Conservation (phyloP, 2,797 vertebrate species). For the Carcharodon carcharias region DNA sequence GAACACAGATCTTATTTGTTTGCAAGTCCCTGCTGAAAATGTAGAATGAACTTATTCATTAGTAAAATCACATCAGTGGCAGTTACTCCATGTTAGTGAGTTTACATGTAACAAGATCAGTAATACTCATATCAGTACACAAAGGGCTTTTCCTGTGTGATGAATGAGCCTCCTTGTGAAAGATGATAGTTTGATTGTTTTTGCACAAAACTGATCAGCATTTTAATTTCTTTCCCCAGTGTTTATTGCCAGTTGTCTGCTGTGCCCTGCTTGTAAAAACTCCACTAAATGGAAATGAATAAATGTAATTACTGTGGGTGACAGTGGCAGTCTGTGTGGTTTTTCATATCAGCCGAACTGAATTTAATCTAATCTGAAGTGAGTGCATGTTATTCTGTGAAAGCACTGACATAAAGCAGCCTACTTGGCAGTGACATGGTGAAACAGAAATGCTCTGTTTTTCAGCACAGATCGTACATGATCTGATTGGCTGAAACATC, state of each 20-base stretch:
- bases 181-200: conserved; percentile 83
- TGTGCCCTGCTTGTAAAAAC: conserved; percentile 75
- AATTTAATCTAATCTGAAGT: conserved; percentile 69
- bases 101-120: conserved; percentile 79
- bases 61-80: conserved; percentile 74
- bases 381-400: conserved; percentile 68
- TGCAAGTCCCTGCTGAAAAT: conserved; percentile 61
- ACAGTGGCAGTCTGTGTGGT: conserved; percentile 74
- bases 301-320: conserved; percentile 76
- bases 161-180: conserved; percentile 73
- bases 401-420: conserved; percentile 67
- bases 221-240: conserved; percentile 81
- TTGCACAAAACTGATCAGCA: conserved; percentile 75
- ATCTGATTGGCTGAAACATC: background rate
- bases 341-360: conserved; percentile 74
- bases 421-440: conserved; percentile 38
- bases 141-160: conserved; percentile 62
- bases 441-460: background rate
- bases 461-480: background rate
- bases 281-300: conserved; percentile 77
- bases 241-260: conserved; percentile 79
- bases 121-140: conserved; percentile 59
- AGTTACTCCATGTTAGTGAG: conserved; percentile 79
- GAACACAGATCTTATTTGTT: conserved; percentile 54
- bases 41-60: conserved; percentile 77